Evolutionary conservation across 2,113 vertebrate species (phyloP).

Genomic region (Sapajus apella): DNA sequence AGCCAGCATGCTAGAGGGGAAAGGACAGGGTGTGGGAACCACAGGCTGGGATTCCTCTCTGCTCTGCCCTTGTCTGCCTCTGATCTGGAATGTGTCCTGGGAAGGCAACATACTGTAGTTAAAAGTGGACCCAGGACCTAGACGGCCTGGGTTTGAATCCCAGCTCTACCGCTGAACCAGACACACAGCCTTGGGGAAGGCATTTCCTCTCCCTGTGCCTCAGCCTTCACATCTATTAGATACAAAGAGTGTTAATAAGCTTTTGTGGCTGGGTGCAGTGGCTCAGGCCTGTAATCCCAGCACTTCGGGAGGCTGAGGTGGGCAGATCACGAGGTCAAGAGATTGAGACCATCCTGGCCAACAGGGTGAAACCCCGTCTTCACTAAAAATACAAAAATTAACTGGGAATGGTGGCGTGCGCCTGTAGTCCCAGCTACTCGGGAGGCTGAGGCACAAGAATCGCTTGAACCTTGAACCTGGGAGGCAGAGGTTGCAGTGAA

Average conservation of each 20-base stretch:
- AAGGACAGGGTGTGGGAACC: not conserved
- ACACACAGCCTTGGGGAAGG: not conserved
- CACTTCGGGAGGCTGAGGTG: no score
- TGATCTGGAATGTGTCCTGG: not conserved
- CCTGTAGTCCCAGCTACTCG: no score
- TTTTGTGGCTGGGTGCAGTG: no score
- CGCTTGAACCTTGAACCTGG: no score
- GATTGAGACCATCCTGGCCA: no score
- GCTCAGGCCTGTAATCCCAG: no score
- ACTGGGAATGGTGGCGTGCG: no score
- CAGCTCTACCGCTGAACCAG: not conserved
- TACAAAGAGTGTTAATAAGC: not conserved
- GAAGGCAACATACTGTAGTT: not conserved
- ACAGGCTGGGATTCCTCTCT: fast-evolving
- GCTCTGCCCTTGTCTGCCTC: not conserved
- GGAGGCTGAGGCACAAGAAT: no score
- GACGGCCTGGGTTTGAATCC: not conserved
- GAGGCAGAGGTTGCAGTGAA: no score
- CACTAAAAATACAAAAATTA: no score
- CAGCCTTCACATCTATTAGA: not conserved
- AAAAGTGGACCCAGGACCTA: not conserved
- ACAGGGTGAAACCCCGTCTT: no score
- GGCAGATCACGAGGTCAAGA: no score
- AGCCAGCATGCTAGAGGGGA: not conserved
- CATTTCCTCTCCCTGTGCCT: not conserved